Conservation (phyloP, 2,797 vertebrate genomes). For the Oreochromis mossambicus region DNA sequence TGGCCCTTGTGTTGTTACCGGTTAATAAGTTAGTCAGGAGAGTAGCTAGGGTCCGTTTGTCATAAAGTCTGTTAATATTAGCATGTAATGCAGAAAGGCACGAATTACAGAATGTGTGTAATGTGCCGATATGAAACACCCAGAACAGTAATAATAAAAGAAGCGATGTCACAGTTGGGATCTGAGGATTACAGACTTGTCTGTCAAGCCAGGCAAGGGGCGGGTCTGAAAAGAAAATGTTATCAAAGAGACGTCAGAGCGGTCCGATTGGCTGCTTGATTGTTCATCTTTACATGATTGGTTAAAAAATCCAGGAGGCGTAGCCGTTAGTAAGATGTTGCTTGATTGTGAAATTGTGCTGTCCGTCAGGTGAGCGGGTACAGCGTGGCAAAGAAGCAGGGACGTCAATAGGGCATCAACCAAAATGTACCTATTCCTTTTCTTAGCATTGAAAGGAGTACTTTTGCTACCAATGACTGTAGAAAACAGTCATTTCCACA, state of each 20-base stretch:
- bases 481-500: background rate
- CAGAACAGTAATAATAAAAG: background rate
- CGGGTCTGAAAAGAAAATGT: background rate
- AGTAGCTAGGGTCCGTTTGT: background rate
- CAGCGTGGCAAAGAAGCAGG: background rate
- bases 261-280: conserved; percentile 43
- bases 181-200: conserved; percentile 45
- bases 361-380: conserved; percentile 20
- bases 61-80: background rate
- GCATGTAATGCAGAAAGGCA: conserved; percentile 11
- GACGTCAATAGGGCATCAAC: background rate
- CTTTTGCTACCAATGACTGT: background rate
- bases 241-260: background rate
- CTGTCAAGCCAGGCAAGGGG: conserved; percentile 39
- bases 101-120: background rate
- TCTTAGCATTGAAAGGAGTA: background rate
- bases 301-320: conserved; percentile 18
- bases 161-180: conserved; percentile 23
- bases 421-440: background rate
- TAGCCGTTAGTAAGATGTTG: background rate
- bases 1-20: conserved; percentile 36
- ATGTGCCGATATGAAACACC: background rate
- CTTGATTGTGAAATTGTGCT: background rate
- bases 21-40: conserved; percentile 9
- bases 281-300: background rate